Evolutionary conservation across 35 echinoderm and acorn worm genomes (phyloP).

Genomic region (Chiridota heheva): DNA sequence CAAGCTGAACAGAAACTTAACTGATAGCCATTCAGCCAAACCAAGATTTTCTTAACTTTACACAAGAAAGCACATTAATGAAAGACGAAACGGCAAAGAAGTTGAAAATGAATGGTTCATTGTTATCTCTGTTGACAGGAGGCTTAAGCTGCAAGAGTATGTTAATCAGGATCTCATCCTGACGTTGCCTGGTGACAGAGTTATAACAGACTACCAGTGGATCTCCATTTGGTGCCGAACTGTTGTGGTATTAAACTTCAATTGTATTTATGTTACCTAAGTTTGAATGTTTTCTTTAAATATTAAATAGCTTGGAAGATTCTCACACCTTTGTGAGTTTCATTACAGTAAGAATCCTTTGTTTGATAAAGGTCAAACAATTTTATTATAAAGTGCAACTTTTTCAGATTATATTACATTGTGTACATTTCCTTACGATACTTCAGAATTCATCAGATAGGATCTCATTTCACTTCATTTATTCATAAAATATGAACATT

Average conservation of each 20-base stretch:
- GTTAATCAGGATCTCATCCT: neutral
- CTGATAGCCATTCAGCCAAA: no score
- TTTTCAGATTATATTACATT: neutral
- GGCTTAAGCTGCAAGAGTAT: neutral
- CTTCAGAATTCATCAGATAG: no score
- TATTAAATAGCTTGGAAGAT: neutral
- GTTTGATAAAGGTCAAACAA: neutral
- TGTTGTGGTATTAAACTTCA: neutral
- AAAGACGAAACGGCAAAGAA: neutral
- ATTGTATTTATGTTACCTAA: neutral
- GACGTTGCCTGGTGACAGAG: neutral
- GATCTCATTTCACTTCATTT: neutral
- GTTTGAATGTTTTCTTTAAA: neutral
- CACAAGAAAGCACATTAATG: no score
- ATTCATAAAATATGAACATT: neutral
- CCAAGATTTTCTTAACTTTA: no score
- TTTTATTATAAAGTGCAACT: neutral
- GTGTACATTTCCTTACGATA: no score
- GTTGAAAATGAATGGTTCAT: constrained; percentile 7
- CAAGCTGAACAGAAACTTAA: no score
- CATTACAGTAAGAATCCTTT: neutral
- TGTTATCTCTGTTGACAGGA: neutral
- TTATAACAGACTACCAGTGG: neutral
- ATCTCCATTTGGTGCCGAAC: constrained; percentile 21
- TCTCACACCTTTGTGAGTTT: neutral